phyloP scores from a whole-genome alignment of 2,888 invertebrate genomes.

The Chrysolina oricalcia region DNA sequence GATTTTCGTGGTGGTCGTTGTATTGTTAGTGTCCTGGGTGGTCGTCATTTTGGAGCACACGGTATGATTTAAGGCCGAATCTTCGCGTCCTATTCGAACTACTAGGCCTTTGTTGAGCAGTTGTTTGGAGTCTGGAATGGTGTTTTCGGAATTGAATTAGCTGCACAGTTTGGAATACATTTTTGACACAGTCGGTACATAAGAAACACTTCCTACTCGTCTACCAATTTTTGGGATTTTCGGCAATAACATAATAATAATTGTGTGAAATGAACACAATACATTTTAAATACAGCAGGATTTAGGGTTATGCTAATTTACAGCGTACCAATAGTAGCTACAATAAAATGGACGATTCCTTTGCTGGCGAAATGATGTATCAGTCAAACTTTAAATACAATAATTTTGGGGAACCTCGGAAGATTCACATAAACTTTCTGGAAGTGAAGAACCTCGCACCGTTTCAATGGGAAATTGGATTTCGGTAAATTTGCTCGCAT shows the following conservation, averaged over 20 bases:
- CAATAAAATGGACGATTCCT: not conserved
- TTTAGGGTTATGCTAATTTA: no score
- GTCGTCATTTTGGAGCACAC: slow-evolving; percentile 69
- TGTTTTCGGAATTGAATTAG: slow-evolving; percentile 1
- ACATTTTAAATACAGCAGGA: no score
- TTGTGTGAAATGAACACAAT: no score
- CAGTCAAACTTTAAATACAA: not conserved
- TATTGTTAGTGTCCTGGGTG: slow-evolving; percentile 63
- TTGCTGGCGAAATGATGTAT: not conserved
- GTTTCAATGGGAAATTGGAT: no score
- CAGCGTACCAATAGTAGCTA: not conserved
- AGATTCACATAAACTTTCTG: not conserved
- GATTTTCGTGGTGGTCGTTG: slow-evolving; percentile 71
- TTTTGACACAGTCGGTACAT: not conserved
- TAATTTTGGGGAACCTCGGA: not conserved
- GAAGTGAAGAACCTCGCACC: no score
- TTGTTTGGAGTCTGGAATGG: slow-evolving; percentile 67
- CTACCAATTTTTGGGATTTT: no score
- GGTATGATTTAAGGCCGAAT: slow-evolving; percentile 66
- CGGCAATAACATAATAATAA: no score
- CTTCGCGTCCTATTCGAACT: slow-evolving; percentile 69
- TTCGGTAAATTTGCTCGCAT: no score
- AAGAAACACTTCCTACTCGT: not conserved
- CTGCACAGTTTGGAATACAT: slow-evolving; percentile 2
- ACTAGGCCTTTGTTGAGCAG: slow-evolving; percentile 71